Evolutionary conservation across 2,888 invertebrate species (phyloP).

Genomic region (Schrankia costaestrigalis): DNA sequence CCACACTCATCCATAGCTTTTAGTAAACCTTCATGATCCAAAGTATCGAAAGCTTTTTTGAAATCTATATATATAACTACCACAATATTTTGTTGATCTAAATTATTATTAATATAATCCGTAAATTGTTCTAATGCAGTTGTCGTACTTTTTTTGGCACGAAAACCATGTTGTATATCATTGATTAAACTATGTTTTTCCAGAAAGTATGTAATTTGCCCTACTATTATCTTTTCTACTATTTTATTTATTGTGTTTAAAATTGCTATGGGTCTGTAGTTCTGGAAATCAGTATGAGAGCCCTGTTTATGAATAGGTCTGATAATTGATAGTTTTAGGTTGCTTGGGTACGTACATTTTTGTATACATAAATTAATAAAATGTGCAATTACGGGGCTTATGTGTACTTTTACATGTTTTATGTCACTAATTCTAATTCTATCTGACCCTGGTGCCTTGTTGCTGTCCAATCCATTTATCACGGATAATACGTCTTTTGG

Average conservation of each 20-base stretch:
- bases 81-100: neutral
- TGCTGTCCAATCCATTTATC: no score
- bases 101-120: neutral
- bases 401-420: no score
- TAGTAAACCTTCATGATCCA: neutral
- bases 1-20: neutral
- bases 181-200: neutral
- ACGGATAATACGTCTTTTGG: no score
- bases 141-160: neutral
- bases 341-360: no score
- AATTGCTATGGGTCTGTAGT: slow-evolving; percentile 5
- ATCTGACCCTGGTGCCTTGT: no score
- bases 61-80: neutral
- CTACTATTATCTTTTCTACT: neutral
- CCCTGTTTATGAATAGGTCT: no score
- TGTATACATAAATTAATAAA: no score
- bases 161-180: neutral
- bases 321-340: no score
- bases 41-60: neutral
- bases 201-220: neutral
- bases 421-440: no score
- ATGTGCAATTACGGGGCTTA: no score
- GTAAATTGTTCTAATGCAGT: neutral
- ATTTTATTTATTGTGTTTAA: neutral
- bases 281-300: no score